Evolutionary conservation across 2,113 vertebrate genomes (phyloP).

Genomic region (Mastomys coucha): DNA sequence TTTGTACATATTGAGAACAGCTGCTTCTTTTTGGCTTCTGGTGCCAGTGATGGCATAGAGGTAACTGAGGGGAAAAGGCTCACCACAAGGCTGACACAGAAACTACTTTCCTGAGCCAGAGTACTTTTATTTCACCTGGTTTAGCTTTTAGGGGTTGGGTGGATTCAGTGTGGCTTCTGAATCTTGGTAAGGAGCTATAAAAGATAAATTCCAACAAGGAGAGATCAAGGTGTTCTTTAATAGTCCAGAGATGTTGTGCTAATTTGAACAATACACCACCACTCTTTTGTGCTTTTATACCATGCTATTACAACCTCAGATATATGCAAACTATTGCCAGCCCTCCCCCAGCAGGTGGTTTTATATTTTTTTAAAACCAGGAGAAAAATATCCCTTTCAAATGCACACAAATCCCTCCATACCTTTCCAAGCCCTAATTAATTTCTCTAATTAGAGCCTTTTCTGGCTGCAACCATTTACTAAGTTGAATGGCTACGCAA

Average conservation of each 20-base stretch:
- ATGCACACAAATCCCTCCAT: conserved; percentile 32
- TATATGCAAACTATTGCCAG: background rate
- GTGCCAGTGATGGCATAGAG: conserved; percentile 21
- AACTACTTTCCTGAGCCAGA: background rate
- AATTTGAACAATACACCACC: background rate
- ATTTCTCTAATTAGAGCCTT: conserved; percentile 63
- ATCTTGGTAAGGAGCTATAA: background rate
- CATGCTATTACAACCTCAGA: background rate
- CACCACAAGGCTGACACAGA: background rate
- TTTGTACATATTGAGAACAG: conserved; percentile 84
- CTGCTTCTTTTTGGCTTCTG: conserved; percentile 71
- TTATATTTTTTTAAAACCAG: background rate
- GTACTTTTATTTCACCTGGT: background rate
- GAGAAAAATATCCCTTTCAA: background rate
- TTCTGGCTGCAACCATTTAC: conserved; percentile 41
- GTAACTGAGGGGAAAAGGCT: conserved; percentile 2
- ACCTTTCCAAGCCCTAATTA: conserved; percentile 63
- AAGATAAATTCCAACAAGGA: background rate
- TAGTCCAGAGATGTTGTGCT: conserved; percentile 15
- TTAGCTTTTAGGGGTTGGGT: background rate
- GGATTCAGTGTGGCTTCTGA: background rate
- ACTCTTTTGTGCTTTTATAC: background rate
- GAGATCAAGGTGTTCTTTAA: background rate
- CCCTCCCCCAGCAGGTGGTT: background rate
- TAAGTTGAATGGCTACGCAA: conserved; percentile 61